Conservation (phyloP, 2,797 vertebrate genomes). For the Rhynchotus rufescens region DNA sequence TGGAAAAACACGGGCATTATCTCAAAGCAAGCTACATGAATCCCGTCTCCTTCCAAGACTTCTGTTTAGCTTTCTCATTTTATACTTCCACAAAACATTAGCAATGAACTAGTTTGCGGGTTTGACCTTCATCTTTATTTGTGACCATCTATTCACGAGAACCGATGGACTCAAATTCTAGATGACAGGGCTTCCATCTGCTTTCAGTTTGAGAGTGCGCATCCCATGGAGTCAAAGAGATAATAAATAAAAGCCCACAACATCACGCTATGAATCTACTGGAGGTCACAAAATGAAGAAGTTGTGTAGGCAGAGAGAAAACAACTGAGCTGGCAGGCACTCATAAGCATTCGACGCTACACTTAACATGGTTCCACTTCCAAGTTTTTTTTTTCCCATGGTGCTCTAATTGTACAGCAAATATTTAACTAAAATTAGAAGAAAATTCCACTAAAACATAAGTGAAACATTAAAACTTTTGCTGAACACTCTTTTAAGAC, state of each 20-base stretch:
- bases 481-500: not conserved
- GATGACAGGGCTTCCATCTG: not conserved
- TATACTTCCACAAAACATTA: not conserved
- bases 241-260: not conserved
- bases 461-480: not conserved
- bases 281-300: not conserved
- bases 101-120: not conserved
- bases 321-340: not conserved
- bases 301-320: not conserved
- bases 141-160: not conserved
- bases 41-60: not conserved
- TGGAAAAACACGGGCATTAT: fast-evolving
- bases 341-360: not conserved
- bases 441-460: not conserved
- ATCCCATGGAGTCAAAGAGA: not conserved
- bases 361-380: not conserved
- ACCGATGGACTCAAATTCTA: not conserved
- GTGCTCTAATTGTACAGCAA: not conserved
- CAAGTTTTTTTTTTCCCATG: not conserved
- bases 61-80: not conserved
- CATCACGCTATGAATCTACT: not conserved
- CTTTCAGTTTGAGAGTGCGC: not conserved
- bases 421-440: not conserved
- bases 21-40: not conserved
- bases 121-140: not conserved